Evolutionary conservation across 2,888 invertebrate genomes (phyloP).

Genomic region (Neoitamus cyanurus): DNA sequence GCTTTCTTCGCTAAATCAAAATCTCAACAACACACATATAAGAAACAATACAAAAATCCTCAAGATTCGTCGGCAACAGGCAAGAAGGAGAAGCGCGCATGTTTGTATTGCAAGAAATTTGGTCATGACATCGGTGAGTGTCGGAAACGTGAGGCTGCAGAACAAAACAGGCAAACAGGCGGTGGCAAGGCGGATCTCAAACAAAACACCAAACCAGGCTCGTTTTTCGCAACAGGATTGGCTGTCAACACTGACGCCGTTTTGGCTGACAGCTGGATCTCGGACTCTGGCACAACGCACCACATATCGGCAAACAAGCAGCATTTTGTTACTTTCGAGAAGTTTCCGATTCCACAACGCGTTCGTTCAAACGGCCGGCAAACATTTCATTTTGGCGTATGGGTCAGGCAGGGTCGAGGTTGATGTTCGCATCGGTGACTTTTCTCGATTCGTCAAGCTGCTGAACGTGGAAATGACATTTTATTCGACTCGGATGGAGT

Average conservation of each 20-base stretch:
- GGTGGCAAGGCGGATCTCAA: not conserved
- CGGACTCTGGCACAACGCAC: conserved; percentile 14
- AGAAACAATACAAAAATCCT: not conserved
- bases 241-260: not conserved
- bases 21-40: not conserved
- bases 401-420: not conserved
- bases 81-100: conserved; percentile 10
- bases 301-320: conserved; percentile 14
- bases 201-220: not conserved
- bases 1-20: not conserved
- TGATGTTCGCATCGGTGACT: not conserved
- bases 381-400: not conserved
- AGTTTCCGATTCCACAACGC: not conserved
- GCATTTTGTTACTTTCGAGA: no score
- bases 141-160: not conserved
- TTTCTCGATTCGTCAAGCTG: not conserved
- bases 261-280: not conserved
- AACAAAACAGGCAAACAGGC: not conserved
- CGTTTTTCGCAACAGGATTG: not conserved
- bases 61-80: not conserved
- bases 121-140: not conserved
- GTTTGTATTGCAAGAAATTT: conserved; percentile 17
- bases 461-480: not conserved
- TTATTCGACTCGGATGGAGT: not conserved
- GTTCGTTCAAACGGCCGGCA: not conserved